Base-by-base conservation (phyloP, 92 coral and sea anemone species). In the Paragorgia papillata region DNA sequence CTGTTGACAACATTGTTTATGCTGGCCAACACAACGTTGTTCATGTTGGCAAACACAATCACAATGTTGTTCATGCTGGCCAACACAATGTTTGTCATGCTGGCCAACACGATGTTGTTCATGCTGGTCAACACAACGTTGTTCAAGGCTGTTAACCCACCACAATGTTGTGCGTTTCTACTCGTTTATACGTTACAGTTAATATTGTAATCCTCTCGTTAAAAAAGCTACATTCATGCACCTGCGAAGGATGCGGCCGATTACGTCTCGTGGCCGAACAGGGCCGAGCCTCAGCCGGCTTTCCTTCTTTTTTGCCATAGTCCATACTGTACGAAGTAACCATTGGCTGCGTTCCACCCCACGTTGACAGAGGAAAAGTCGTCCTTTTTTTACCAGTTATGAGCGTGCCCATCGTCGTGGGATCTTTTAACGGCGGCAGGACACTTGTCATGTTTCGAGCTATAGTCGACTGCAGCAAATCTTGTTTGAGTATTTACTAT, bases 191-290 rank as follows among this genome's bases (percentile, higher is more conserved):
- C n/a, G n/a, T n/a, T n/a, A n/a, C n/a, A n/a, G n/a, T n/a, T n/a
- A n/a, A n/a, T 75, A 8, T 59, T 66, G 40, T 46, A 75, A 75
- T 56, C 81, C 68, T 75, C 21, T 2, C 8, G 57, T 22, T 8
- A 53, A 22, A 24, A 28, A 51, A 50, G 7, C 24, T 41, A 13
- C 17, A n/a, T n/a, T n/a, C 34, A 55, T 70, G 14, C 32, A 91
- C 99, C 99, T 87, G 78, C 13, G 89, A 85, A 1, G 99, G 99
- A 77, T 92, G 99, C 0, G 99, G 99, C 1, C 97, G 77, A 55
- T 89, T 91, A 28, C 96, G 82, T 64, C 97, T 75, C 6, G 91
- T 85, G 7, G 84, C 85, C 9, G 97, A 91, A 24, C 89, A 85
- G 12, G 92, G 97, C 46, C 97, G 83, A 28, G 82, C 83, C 5